phyloP scores from a whole-genome alignment of 2,797 vertebrate species.

The Clarias platycephalus region DNA sequence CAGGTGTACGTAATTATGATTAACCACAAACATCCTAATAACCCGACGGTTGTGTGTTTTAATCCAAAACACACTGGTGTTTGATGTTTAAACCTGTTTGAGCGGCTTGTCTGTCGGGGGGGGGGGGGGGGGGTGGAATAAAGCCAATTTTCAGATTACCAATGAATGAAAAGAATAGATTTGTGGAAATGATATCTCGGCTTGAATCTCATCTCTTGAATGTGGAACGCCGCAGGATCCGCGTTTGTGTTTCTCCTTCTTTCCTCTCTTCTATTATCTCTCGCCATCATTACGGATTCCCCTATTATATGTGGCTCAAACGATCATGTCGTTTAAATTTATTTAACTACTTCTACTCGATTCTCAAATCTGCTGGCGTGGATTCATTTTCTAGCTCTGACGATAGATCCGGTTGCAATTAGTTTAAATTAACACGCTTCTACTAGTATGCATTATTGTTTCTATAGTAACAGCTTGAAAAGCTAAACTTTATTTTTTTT shows the following conservation, averaged over 20 bases:
- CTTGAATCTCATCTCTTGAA: neutral
- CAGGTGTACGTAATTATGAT: too few species aligned
- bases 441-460: neutral
- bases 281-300: constrained; percentile 36
- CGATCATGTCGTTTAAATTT: constrained; percentile 6
- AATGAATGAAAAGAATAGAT: neutral
- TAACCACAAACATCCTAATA: too few species aligned
- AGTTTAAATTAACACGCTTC: neutral
- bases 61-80: neutral
- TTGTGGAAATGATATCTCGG: neutral
- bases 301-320: constrained; percentile 29
- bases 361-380: neutral
- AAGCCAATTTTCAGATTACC: neutral
- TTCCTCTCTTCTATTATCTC: constrained; percentile 33
- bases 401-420: neutral
- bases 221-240: neutral
- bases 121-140: neutral
- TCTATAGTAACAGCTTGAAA: neutral
- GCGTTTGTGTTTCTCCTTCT: neutral
- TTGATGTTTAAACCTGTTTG: neutral
- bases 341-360: neutral
- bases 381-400: neutral
- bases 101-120: neutral
- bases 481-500: neutral
- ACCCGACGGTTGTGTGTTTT: too few species aligned